These are phyloP conservation scores for Xenops minutus DNA, from an alignment of 2,797 vertebrate genomes.

Conservation along the genomic window DNA sequence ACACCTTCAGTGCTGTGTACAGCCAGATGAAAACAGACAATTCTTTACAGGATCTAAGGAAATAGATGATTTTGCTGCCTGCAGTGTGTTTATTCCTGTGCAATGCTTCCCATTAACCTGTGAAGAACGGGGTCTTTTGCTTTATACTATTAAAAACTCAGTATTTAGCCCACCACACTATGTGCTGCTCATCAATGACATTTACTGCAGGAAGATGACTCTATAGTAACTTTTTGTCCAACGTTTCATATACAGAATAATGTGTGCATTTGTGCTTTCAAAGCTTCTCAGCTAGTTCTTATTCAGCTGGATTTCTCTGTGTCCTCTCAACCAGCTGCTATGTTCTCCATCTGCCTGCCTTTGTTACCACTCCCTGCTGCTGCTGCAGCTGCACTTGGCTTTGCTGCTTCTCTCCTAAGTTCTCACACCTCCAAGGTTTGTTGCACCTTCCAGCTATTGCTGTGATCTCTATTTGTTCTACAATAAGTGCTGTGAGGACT, in stretches of 20 bases:
- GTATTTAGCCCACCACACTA: not conserved
- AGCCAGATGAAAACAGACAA: not conserved
- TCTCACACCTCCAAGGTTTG: not conserved
- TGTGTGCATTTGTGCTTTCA: not conserved
- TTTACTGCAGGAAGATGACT: not conserved
- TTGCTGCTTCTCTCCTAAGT: not conserved
- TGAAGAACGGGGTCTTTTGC: accelerated
- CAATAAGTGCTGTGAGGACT: not conserved
- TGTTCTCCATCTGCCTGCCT: not conserved
- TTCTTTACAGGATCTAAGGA: not conserved
- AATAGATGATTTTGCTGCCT: not conserved
- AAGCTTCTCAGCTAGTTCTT: not conserved
- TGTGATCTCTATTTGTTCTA: not conserved
- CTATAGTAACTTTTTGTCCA: not conserved
- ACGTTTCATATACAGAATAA: not conserved
- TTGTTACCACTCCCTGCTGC: not conserved
- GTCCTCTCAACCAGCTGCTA: not conserved
- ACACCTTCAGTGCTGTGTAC: not conserved
- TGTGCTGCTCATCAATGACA: accelerated
- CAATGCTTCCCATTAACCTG: not conserved
- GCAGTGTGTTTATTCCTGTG: not conserved
- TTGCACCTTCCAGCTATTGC: not conserved
- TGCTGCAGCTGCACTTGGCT: not conserved
- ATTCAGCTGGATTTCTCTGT: not conserved
- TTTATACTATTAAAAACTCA: not conserved